Evolutionary conservation across 2,888 invertebrate species (phyloP).

Genomic region (Drosophila acutilabella): DNA sequence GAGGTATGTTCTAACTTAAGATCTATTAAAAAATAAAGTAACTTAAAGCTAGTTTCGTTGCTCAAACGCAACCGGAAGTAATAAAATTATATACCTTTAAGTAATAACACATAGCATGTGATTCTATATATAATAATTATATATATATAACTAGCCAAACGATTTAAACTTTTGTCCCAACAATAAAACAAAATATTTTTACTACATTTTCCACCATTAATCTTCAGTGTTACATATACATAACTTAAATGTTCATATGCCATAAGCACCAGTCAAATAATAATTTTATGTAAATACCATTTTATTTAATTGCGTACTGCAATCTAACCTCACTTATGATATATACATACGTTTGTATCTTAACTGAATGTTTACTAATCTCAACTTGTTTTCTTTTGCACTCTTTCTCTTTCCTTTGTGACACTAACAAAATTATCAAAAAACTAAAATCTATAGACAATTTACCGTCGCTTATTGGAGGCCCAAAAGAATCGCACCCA

Average conservation of each 20-base stretch:
- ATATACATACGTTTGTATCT: constrained; percentile 5
- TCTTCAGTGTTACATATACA: constrained; percentile 61
- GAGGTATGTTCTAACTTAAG: constrained; percentile 66
- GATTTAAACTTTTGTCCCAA: constrained; percentile 31
- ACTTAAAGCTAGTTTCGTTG: constrained; percentile 47
- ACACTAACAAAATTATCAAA: constrained; percentile 17
- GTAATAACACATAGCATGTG: constrained; percentile 67
- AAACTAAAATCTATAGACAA: constrained; percentile 87
- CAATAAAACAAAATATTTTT: constrained; percentile 12
- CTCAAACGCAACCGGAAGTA: constrained; percentile 29
- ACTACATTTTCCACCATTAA: constrained; percentile 20
- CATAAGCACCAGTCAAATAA: constrained; percentile 66
- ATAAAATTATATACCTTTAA: constrained; percentile 29
- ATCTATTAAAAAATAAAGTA: constrained; percentile 12
- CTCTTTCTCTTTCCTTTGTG: constrained; percentile 42
- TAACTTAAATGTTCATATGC: constrained; percentile 70
- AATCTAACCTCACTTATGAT: constrained; percentile 49
- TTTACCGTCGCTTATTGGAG: constrained; percentile 93
- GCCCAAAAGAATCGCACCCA: constrained; percentile 90
- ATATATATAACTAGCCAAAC: constrained; percentile 30
- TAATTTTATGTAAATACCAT: constrained; percentile 61
- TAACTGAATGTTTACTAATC: constrained; percentile 44
- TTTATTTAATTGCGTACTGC: constrained; percentile 25
- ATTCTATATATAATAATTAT: constrained; percentile 46
- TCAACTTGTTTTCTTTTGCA: constrained; percentile 41